phyloP scores from a whole-genome alignment of 1,140 invertebrate genomes.

The Scylla paramamosain region DNA sequence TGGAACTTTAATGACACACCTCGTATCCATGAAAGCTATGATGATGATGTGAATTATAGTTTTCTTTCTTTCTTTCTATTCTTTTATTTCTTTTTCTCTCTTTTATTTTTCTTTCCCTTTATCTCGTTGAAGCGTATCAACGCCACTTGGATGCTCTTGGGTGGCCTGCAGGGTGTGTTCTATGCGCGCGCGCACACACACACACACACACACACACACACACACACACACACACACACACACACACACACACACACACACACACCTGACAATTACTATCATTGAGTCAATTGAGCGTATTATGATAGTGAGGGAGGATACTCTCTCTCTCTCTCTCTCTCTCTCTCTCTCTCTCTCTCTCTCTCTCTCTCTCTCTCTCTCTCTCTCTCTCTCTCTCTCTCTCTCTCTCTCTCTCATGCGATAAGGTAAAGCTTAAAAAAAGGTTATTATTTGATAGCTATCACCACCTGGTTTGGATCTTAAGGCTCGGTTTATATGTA shows the following conservation, averaged over 20 bases:
- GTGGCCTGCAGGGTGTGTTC: no score
- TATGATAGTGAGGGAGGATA: not conserved
- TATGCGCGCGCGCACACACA: no score
- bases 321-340: conserved; percentile 18
- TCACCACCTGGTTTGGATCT: not conserved
- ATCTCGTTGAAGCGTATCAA: not conserved
- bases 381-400: not conserved
- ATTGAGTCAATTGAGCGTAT: not conserved
- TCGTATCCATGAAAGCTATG: no score
- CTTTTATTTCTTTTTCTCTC: not conserved
- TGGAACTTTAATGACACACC: no score
- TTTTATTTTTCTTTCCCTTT: not conserved
- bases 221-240: not conserved
- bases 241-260: not conserved
- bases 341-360: conserved; percentile 19
- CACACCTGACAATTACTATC: conserved; percentile 11
- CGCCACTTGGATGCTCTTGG: not conserved
- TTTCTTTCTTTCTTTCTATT: no score
- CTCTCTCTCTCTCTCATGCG: not conserved
- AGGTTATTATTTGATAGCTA: not conserved
- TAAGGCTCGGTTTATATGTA: not conserved
- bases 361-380: conserved; percentile 11
- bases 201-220: not conserved
- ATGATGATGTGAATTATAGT: no score
- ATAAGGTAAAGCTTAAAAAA: not conserved